Base-by-base conservation (phyloP, 2,113 vertebrate species). In the Melanostigma gelatinosum region DNA sequence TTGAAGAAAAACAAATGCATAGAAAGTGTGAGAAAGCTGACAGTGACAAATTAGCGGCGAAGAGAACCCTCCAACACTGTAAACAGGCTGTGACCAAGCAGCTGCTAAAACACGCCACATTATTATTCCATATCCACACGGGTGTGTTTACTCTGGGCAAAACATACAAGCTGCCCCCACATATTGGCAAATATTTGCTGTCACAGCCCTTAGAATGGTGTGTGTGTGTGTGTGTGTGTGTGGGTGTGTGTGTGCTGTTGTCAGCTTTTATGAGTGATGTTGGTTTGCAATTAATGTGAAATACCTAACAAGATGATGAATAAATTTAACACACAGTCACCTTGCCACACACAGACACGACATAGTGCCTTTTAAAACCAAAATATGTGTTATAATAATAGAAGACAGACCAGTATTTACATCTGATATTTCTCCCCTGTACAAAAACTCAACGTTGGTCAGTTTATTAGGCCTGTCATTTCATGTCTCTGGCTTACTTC, bases 41-140 rank as follows among this genome's bases (percentile, higher is more conserved):
- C 93, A 91, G 89, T 92, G 93, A 93, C 92, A 94, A 91, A 94
- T 93, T 90, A 93, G 86, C 40, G 84, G 85, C 88, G 77, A 91
- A 91, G 87, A 92, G 88, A 94, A 88, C 88, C 84, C 88, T 93
- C 84, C 75, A 88, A 83, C 81, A 87, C 81, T 91, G 90, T 90
- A 93, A 92, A 93, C 87, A 94, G 62, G 69, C 89, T 89, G 81
- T 66, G 88, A 93, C 90, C 88, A 77, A 79, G 86, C 88, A 93
- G 92, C 89, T 92, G 90, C 87, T 87, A 82, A 91, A 91, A 91
- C 55, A 82, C 44, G 60, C 91, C 89, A 89, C 90, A 93, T 93
- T 93, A 93, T 92, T 93, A 94, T 94, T 93, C 91, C 87, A 92
- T 85, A 92, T 91, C 83, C 89, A 90, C 87, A 86, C 80, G 65